phyloP scores from a whole-genome alignment of 2,888 invertebrate genomes.

The Caenorhabditis angaria region DNA sequence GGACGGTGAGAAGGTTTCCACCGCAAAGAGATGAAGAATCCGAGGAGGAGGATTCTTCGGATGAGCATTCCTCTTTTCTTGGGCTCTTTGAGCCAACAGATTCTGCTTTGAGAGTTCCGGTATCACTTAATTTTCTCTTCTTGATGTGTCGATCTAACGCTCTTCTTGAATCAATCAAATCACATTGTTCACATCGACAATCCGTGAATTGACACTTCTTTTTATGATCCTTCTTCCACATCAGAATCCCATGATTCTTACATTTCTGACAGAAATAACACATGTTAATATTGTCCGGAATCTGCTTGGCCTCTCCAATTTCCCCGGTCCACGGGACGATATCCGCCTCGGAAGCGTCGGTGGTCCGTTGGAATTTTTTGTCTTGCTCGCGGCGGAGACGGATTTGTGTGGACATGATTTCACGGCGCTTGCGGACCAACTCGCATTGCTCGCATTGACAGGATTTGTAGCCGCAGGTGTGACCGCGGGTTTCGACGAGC shows the following conservation, averaged over 20 bases:
- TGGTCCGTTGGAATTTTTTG: slow-evolving; percentile 66
- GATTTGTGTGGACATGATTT: slow-evolving; percentile 70
- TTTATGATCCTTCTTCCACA: slow-evolving; percentile 71
- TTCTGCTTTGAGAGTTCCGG: not conserved
- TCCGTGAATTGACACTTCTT: slow-evolving; percentile 61
- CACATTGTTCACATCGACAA: slow-evolving; percentile 65
- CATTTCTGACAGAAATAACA: slow-evolving; percentile 72
- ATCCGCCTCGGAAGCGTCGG: slow-evolving; percentile 60
- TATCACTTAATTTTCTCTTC: slow-evolving; percentile 38
- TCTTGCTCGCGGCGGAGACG: slow-evolving; percentile 69
- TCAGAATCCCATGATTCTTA: slow-evolving; percentile 68
- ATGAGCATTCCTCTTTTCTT: slow-evolving; percentile 29
- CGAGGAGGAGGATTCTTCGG: slow-evolving; percentile 30
- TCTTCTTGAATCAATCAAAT: slow-evolving; percentile 66
- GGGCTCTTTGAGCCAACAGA: slow-evolving; percentile 18
- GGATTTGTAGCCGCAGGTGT: slow-evolving; percentile 63
- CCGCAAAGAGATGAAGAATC: slow-evolving; percentile 30
- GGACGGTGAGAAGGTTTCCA: not conserved
- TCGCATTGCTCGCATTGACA: slow-evolving; percentile 66
- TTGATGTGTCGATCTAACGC: slow-evolving; percentile 68
- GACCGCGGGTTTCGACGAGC: slow-evolving; percentile 64
- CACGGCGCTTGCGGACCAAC: slow-evolving; percentile 63
- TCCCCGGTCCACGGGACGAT: slow-evolving; percentile 53
- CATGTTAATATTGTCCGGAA: slow-evolving; percentile 34
- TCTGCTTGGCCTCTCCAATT: slow-evolving; percentile 21